phyloP scores from a whole-genome alignment of 2,888 invertebrate genomes.

The Amaurobius ferox region DNA sequence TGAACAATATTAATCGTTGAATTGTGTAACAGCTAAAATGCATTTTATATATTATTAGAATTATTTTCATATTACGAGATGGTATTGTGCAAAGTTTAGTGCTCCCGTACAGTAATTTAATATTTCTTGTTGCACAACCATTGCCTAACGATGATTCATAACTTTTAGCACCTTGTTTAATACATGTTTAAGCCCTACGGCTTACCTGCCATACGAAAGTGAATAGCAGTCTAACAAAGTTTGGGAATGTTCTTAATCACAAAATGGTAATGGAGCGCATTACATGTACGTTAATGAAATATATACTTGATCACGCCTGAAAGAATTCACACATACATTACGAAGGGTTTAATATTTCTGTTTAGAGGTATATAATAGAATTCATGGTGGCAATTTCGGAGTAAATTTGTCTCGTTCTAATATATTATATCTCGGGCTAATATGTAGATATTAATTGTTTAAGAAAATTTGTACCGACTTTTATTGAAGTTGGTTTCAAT shows the following conservation, averaged over 20 bases:
- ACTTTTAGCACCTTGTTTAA: too few relatives aligned
- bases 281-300: slow-evolving; percentile 16
- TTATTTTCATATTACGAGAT: too few relatives aligned
- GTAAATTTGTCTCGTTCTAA: background rate
- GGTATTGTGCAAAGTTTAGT: too few relatives aligned
- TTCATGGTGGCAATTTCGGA: background rate
- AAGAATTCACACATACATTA: slow-evolving; percentile 2
- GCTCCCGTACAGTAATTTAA: too few relatives aligned
- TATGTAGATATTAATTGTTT: background rate
- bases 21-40: too few relatives aligned
- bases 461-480: background rate
- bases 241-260: slow-evolving; percentile 5
- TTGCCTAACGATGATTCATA: too few relatives aligned
- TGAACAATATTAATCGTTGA: too few relatives aligned
- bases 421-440: too few relatives aligned
- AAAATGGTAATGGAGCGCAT: background rate
- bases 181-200: too few relatives aligned
- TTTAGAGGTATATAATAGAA: background rate
- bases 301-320: background rate
- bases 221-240: background rate
- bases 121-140: too few relatives aligned
- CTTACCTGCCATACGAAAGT: too few relatives aligned
- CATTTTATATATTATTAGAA: too few relatives aligned
- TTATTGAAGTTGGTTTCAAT: background rate
- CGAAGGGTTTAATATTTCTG: background rate